These are phyloP conservation scores for Drosophila infuscata DNA, from an alignment of 2,888 invertebrate species.

Conservation along the genomic window DNA sequence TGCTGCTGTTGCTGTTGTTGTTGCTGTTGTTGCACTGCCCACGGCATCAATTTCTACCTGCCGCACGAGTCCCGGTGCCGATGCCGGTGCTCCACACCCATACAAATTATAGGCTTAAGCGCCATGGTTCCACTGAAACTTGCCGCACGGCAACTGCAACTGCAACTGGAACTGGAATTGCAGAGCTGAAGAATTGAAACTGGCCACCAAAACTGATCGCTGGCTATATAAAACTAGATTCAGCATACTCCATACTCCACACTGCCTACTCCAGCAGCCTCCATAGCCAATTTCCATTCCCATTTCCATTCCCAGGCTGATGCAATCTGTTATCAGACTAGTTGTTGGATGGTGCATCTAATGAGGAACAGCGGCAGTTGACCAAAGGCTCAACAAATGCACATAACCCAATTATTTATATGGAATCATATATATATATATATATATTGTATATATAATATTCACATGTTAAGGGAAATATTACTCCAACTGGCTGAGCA, in stretches of 20 bases:
- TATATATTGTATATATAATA: background rate
- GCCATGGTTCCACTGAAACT: slow-evolving; percentile 31
- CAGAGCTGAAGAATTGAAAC: background rate
- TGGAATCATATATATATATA: background rate
- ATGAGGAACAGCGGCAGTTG: slow-evolving; percentile 37
- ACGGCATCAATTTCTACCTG: slow-evolving; percentile 43
- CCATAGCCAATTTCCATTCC: background rate
- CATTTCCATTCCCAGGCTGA: background rate
- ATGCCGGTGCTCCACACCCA: background rate
- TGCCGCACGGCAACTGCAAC: background rate
- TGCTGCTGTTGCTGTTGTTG: background rate
- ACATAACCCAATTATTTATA: background rate
- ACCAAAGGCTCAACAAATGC: background rate
- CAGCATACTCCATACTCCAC: background rate
- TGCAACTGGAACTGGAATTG: background rate
- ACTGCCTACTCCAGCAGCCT: background rate
- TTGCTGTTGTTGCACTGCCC: slow-evolving; percentile 5
- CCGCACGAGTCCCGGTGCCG: slow-evolving; percentile 8
- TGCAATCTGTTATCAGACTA: slow-evolving; percentile 69
- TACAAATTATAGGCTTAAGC: slow-evolving; percentile 61
- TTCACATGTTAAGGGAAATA: background rate
- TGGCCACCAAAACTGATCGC: background rate
- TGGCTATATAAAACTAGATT: background rate
- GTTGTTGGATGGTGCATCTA: slow-evolving; percentile 45
- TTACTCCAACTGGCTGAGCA: background rate